These are phyloP conservation scores for Typhlichthys subterraneus DNA, from an alignment of 2,797 vertebrate species.

Conservation along the genomic window DNA sequence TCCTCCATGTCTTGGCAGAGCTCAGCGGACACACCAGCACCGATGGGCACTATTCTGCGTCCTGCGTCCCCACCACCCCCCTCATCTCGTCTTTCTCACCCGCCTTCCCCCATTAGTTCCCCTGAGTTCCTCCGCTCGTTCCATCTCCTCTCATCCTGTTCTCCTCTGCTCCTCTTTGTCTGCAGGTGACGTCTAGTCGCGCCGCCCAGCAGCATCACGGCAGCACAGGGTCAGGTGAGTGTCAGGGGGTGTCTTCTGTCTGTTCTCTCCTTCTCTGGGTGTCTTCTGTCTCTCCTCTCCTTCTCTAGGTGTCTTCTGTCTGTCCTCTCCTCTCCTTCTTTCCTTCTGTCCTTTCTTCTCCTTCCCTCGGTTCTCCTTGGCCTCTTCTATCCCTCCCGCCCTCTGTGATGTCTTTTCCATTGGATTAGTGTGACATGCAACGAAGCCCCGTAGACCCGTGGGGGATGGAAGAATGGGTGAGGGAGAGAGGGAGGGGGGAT, in stretches of 20 bases:
- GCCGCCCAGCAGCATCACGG: slow-evolving; percentile 81
- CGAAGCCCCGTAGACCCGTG: background rate
- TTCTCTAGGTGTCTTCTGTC: background rate
- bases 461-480: slow-evolving; percentile 6
- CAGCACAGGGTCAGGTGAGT: slow-evolving; percentile 61
- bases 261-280: slow-evolving; percentile 1
- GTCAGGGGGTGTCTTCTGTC: background rate
- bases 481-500: too few species aligned
- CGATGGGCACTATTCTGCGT: slow-evolving; percentile 23
- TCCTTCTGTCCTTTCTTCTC: too few species aligned
- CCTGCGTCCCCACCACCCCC: background rate
- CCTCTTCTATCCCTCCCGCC: background rate
- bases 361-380: background rate
- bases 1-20: slow-evolving; percentile 46
- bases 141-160: background rate
- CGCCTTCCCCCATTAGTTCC: slow-evolving; percentile 2
- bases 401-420: background rate
- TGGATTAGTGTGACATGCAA: slow-evolving; percentile 20
- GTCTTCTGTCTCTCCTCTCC: background rate
- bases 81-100: background rate
- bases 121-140: background rate
- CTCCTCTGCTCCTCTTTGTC: slow-evolving; percentile 5
- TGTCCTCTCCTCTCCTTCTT: slow-evolving; percentile 3
- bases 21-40: slow-evolving; percentile 45
- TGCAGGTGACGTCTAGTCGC: slow-evolving; percentile 87